These are phyloP conservation scores for Campylorhamphus procurvoides DNA, from an alignment of 2,113 vertebrate species.

Conservation along the genomic window DNA sequence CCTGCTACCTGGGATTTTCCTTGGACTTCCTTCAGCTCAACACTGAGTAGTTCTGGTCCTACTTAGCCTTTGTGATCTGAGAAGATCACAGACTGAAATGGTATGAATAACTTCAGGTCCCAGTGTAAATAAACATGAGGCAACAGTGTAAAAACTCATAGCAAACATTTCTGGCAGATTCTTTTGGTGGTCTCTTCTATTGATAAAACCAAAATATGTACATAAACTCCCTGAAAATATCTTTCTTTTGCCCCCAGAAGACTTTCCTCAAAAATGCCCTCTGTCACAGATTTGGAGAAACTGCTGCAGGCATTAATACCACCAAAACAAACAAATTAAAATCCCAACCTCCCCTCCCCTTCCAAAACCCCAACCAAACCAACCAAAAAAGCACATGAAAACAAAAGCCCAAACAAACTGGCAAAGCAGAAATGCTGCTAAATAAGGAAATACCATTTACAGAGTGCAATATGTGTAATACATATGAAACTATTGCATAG, in stretches of 20 bases:
- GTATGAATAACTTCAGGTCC: background rate
- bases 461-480: background rate
- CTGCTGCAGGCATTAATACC: background rate
- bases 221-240: background rate
- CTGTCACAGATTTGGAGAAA: background rate
- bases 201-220: background rate
- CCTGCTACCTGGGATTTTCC: background rate
- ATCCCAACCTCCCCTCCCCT: accelerated
- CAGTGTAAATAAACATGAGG: background rate
- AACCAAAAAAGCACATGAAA: background rate
- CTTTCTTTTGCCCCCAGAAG: accelerated
- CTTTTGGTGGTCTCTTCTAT: background rate
- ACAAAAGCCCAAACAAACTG: background rate
- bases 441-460: background rate
- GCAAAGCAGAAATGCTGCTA: constrained; percentile 6
- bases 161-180: background rate
- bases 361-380: background rate
- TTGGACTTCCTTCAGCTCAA: background rate
- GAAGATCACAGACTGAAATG: background rate
- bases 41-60: background rate
- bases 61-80: background rate
- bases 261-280: background rate
- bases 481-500: background rate
- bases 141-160: background rate
- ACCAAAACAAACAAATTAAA: background rate